phyloP scores from a whole-genome alignment of 2,888 invertebrate genomes.

The Nemoura dubitans region DNA sequence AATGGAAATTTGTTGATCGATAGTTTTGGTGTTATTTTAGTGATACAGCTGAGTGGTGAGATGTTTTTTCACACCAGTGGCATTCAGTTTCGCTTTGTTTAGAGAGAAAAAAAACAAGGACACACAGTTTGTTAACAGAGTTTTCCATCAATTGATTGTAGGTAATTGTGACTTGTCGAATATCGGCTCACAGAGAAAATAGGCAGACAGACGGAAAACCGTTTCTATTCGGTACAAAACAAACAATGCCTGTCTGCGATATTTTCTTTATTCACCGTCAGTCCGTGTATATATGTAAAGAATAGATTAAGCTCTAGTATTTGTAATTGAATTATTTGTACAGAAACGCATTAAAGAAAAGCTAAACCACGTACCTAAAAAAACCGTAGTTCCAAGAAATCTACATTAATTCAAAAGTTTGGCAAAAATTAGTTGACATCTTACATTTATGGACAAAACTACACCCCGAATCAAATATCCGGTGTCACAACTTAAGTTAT shows the following conservation, averaged over 20 bases:
- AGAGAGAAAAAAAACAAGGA: neutral
- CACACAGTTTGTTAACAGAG: conserved; percentile 24
- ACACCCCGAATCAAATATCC: no score
- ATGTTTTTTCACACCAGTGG: conserved; percentile 38
- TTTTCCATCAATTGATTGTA: conserved; percentile 22
- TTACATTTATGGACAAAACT: neutral
- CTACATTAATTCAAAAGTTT: neutral
- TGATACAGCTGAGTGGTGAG: conserved; percentile 28
- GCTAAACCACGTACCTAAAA: neutral
- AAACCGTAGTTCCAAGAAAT: neutral
- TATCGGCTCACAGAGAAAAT: neutral
- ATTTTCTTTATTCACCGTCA: neutral
- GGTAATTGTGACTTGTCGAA: conserved; percentile 15
- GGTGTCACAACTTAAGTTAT: no score
- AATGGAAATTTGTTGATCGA: conserved; percentile 46
- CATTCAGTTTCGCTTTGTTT: conserved; percentile 34
- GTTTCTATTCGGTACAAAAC: neutral
- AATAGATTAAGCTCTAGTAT: neutral
- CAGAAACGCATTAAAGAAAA: neutral
- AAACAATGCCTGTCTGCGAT: neutral
- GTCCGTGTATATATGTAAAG: neutral
- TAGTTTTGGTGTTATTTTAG: conserved; percentile 47
- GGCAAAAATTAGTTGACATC: conserved; percentile 15
- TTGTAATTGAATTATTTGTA: conserved; percentile 14
- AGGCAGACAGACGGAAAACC: neutral